A percentile compares a stretch with the other conserved stretches of the same genome.
phyloP scores from a whole-genome alignment of 2,797 vertebrate genomes.

The Ceryle rudis region DNA sequence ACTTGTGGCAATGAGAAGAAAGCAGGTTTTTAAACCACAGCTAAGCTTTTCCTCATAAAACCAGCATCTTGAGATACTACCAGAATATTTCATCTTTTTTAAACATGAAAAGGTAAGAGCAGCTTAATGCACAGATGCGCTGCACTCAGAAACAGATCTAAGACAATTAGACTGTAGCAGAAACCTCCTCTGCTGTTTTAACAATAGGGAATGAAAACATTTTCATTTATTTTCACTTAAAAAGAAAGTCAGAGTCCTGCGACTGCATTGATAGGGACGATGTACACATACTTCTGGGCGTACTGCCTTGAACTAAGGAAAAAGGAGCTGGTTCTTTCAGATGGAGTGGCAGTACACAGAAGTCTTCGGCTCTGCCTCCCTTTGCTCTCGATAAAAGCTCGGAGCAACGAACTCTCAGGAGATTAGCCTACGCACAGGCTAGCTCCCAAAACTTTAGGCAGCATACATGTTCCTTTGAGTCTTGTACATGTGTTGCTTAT shows the following conservation, averaged over 20 bases:
- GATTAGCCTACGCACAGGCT: slow-evolving; percentile 12
- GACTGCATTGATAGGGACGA: slow-evolving; percentile 58
- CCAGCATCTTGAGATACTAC: not conserved
- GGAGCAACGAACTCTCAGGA: slow-evolving; percentile 53
- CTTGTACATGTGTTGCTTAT: slow-evolving; percentile 51
- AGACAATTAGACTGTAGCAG: slow-evolving; percentile 24
- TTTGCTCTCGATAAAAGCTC: slow-evolving; percentile 60
- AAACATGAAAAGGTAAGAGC: slow-evolving; percentile 16
- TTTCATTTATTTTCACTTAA: slow-evolving; percentile 57
- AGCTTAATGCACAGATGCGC: slow-evolving; percentile 17
- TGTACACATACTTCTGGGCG: slow-evolving; percentile 26
- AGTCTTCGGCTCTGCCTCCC: slow-evolving; percentile 31
- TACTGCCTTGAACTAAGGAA: slow-evolving; percentile 61
- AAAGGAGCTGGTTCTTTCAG: slow-evolving; percentile 67
- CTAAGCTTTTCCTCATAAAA: not conserved
- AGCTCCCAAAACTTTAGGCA: slow-evolving; percentile 62
- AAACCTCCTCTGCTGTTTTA: not conserved
- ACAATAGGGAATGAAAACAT: not conserved
- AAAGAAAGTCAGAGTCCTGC: slow-evolving; percentile 52
- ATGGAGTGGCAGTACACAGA: slow-evolving; percentile 50
- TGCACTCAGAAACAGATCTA: slow-evolving; percentile 11
- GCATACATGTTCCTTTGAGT: slow-evolving; percentile 68
- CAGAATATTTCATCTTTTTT: not conserved
- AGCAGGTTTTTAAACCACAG: not conserved
- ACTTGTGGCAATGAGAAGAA: not conserved